phyloP scores from a whole-genome alignment of 2,113 vertebrate species.

The Sula dactylatra region DNA sequence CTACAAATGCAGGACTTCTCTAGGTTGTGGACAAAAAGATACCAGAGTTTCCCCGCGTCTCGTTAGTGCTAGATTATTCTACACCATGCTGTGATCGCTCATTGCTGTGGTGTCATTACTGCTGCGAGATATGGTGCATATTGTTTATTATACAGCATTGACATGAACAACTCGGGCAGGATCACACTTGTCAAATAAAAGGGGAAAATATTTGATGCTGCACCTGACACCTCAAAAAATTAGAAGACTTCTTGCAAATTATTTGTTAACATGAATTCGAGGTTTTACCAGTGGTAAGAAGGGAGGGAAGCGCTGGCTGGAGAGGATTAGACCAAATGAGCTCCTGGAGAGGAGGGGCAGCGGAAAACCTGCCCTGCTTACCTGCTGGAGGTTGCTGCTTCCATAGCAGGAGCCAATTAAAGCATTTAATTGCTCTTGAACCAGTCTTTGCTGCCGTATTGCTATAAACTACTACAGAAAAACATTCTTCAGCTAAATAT shows the following conservation, averaged over 20 bases:
- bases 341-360: background rate
- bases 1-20: background rate
- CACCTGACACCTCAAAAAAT: background rate
- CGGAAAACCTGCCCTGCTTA: background rate
- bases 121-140: background rate
- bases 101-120: background rate
- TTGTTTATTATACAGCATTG: background rate
- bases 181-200: background rate
- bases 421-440: background rate
- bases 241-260: background rate
- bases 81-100: rapidly evolving
- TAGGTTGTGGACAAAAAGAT: background rate
- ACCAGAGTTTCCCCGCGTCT: rapidly evolving
- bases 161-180: background rate
- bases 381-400: background rate
- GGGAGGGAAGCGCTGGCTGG: background rate
- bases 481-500: background rate
- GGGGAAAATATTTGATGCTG: background rate
- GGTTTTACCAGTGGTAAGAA: background rate
- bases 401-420: background rate
- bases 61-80: background rate
- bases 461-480: background rate
- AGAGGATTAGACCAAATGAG: background rate
- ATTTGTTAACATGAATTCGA: background rate
- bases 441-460: background rate